Base-by-base conservation (phyloP, 2,797 vertebrate species). In the Poecilia picta region DNA sequence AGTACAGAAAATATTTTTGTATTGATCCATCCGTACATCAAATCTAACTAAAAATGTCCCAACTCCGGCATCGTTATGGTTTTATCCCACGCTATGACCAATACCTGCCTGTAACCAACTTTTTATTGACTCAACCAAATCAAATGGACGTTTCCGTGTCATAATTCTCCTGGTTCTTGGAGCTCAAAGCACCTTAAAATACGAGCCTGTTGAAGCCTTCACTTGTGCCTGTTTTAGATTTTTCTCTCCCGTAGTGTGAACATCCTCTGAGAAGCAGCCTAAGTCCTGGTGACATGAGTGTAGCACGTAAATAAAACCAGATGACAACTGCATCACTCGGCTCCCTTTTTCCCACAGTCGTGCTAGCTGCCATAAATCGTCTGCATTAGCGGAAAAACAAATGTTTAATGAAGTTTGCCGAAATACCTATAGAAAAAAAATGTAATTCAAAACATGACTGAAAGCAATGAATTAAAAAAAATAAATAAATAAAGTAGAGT, bases 401-500 rank as follows among this genome's bases (percentile, higher is more conserved):
- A 66, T 33, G 23, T 80, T 77, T 51, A 83, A 8, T 6, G 0
- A 81, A 81, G 66, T 64, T 74, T 85, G 73, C 72, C 66, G 75
- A 83, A 85, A 87, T 39, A 5, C 23, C 39, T n/a, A 43, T 72
- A 76, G 51, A 70, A 25, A 45, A 76, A 73, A 87, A 89, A 83
- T 57, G 45, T 82, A 89, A 86, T 70, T 80, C 82, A 81, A 84
- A 88, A 87, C 81, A 74, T 83, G 74, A 89, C 83, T 86, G 84
- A 85, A 87, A 80, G 59, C 23, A 10, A 64, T 74, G 55, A 23
- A 5, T 87, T 77, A 3, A 64, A 64, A 87, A 91, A 85, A 72
- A 33, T n/a, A n/a, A n/a, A n/a, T n/a, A 72, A 59, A 70, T 25
- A 68, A 83, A 79, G 74, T 77, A 74, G 20, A 79, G 75, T 78